Evolutionary conservation across 1,140 invertebrate genomes (phyloP).

Genomic region (Aphelinus atriplicis): DNA sequence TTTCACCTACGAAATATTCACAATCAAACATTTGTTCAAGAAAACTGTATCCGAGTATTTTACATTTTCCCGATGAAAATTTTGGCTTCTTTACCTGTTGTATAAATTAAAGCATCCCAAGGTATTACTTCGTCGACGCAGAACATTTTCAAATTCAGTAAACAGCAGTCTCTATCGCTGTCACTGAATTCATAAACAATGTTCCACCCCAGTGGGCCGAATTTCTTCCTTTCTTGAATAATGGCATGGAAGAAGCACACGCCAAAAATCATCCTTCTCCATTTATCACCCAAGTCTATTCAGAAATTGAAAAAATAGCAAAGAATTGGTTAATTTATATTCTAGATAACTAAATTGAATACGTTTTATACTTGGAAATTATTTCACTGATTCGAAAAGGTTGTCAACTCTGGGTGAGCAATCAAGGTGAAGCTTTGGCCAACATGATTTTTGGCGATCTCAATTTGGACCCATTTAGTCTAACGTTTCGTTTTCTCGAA

Average conservation of each 20-base stretch:
- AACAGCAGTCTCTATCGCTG: slow-evolving; percentile 86
- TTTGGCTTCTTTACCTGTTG: slow-evolving; percentile 70
- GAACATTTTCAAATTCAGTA: slow-evolving; percentile 87
- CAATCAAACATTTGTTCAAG: background rate
- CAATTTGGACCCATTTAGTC: no score
- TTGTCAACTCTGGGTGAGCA: no score
- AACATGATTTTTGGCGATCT: no score
- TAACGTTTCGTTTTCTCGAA: no score
- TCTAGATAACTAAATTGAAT: background rate
- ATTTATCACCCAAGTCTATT: slow-evolving; percentile 75
- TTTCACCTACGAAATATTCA: slow-evolving; percentile 70
- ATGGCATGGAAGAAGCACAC: slow-evolving; percentile 87
- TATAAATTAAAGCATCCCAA: slow-evolving; percentile 89
- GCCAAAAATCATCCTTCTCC: slow-evolving; percentile 82
- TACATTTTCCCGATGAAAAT: no score
- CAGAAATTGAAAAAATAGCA: slow-evolving; percentile 33
- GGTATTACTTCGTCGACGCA: slow-evolving; percentile 76
- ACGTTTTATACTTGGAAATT: background rate
- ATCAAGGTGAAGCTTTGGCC: no score
- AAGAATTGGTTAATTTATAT: slow-evolving; percentile 11
- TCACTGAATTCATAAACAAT: slow-evolving; percentile 91
- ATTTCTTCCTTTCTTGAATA: slow-evolving; percentile 89
- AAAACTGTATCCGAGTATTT: no score
- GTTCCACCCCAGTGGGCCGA: slow-evolving; percentile 91
- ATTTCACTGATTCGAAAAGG: no score